Evolutionary conservation across 2,797 vertebrate species (phyloP).

Genomic region (Erethizon dorsatum): DNA sequence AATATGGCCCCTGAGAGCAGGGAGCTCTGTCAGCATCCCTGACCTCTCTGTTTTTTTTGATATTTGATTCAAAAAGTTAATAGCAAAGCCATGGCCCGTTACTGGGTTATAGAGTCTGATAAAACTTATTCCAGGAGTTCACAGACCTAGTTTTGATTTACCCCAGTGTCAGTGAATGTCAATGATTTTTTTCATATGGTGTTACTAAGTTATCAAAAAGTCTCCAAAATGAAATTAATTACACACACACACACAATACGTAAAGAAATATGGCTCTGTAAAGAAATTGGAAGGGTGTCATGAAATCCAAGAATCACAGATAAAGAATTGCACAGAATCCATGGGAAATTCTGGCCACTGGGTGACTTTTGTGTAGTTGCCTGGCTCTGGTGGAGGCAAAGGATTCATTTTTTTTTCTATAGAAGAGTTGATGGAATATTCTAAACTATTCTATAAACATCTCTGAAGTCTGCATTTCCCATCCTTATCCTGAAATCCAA

Average conservation of each 20-base stretch:
- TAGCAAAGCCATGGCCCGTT: neutral
- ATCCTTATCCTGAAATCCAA: constrained; percentile 48
- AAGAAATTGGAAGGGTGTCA: constrained; percentile 15
- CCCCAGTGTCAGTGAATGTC: neutral
- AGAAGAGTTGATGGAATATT: neutral
- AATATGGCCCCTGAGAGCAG: neutral
- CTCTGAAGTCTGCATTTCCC: neutral
- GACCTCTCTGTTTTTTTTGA: neutral
- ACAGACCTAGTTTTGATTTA: constrained; percentile 18
- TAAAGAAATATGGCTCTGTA: neutral
- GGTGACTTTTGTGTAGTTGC: neutral
- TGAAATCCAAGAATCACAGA: neutral
- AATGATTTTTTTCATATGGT: neutral
- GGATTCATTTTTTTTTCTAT: neutral
- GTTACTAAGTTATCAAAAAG: constrained; percentile 48
- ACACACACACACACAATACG: neutral
- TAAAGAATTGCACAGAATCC: neutral
- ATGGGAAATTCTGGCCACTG: neutral
- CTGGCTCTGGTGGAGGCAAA: neutral
- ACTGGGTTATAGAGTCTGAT: neutral
- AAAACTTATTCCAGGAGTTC: neutral
- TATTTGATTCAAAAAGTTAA: constrained; percentile 60
- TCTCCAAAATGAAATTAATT: constrained; percentile 44
- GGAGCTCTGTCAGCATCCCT: neutral
- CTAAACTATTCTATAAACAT: constrained; percentile 11